Evolutionary conservation across 2,113 vertebrate species (phyloP).

Genomic region (Xiphophorus hellerii): DNA sequence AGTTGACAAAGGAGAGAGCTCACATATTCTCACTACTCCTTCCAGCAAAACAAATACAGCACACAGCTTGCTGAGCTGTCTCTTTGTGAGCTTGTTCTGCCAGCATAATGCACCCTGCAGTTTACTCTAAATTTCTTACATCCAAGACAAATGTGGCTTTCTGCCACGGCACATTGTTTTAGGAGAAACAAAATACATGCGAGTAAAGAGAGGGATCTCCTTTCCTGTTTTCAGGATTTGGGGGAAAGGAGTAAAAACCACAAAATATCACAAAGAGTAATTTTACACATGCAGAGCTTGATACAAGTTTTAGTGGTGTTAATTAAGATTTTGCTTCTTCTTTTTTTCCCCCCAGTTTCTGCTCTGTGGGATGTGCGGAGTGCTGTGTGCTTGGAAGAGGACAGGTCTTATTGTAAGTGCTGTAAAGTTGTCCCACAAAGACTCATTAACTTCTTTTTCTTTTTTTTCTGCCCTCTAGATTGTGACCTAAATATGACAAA

Average conservation of each 20-base stretch:
- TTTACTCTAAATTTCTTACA: slow-evolving; percentile 36
- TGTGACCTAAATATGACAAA: neutral
- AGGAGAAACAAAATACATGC: slow-evolving; percentile 31
- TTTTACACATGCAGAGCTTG: slow-evolving; percentile 2
- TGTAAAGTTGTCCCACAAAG: neutral
- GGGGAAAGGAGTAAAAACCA: neutral
- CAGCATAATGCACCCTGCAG: slow-evolving; percentile 1
- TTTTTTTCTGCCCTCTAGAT: neutral
- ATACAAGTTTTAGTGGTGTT: slow-evolving; percentile 1
- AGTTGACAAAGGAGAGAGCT: neutral
- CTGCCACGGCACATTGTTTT: slow-evolving; percentile 25
- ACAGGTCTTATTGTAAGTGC: slow-evolving; percentile 96
- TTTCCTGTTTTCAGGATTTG: slow-evolving; percentile 7
- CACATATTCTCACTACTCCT: slow-evolving; percentile 1
- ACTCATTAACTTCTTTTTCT: neutral
- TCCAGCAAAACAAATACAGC: slow-evolving; percentile 10
- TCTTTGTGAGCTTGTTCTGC: slow-evolving; percentile 3
- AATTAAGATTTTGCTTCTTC: slow-evolving; percentile 42
- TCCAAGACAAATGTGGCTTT: slow-evolving; percentile 21
- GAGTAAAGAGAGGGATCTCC: slow-evolving; percentile 13
- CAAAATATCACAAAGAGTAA: neutral
- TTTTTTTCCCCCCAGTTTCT: slow-evolving; percentile 86
- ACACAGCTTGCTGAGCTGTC: neutral
- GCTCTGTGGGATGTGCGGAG: slow-evolving; percentile 94
- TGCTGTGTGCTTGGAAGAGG: slow-evolving; percentile 95